Conservation (phyloP, 2,888 invertebrate species). For the Muschampia plurimacula region DNA sequence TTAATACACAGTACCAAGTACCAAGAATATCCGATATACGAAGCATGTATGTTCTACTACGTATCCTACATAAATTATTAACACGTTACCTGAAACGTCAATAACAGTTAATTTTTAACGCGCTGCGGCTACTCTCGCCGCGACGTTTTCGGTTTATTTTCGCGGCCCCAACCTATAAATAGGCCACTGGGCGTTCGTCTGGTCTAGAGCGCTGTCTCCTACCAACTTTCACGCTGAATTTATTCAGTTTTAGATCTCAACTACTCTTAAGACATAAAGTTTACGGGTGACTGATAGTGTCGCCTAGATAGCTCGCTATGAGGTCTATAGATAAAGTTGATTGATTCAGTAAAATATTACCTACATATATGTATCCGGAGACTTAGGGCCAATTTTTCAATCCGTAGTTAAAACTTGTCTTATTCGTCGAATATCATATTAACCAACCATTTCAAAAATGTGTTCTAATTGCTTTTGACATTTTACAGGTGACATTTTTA, state of each 20-base stretch:
- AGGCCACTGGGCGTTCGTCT: slow-evolving; percentile 25
- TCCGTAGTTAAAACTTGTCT: too few species aligned
- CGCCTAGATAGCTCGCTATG: neutral
- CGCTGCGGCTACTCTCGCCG: slow-evolving; percentile 14
- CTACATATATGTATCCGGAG: neutral
- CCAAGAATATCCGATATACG: neutral
- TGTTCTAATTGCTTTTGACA: too few species aligned
- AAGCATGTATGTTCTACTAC: neutral
- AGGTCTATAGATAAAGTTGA: neutral
- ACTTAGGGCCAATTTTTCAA: too few species aligned
- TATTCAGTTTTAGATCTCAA: slow-evolving; percentile 5
- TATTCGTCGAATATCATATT: too few species aligned
- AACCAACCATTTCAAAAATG: too few species aligned
- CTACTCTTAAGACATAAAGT: neutral
- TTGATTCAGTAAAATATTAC: neutral
- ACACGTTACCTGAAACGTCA: slow-evolving; percentile 30
- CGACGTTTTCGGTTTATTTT: slow-evolving; percentile 32
- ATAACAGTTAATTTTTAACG: slow-evolving; percentile 34
- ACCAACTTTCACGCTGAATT: slow-evolving; percentile 21
- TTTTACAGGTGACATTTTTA: too few species aligned
- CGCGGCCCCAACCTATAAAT: slow-evolving; percentile 31
- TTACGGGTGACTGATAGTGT: neutral
- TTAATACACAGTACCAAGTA: too few species aligned
- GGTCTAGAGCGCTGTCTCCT: slow-evolving; percentile 24
- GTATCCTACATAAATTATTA: slow-evolving; percentile 12